Conservation (phyloP, 2,888 invertebrate genomes). For the Ornithoptera alexandrae region DNA sequence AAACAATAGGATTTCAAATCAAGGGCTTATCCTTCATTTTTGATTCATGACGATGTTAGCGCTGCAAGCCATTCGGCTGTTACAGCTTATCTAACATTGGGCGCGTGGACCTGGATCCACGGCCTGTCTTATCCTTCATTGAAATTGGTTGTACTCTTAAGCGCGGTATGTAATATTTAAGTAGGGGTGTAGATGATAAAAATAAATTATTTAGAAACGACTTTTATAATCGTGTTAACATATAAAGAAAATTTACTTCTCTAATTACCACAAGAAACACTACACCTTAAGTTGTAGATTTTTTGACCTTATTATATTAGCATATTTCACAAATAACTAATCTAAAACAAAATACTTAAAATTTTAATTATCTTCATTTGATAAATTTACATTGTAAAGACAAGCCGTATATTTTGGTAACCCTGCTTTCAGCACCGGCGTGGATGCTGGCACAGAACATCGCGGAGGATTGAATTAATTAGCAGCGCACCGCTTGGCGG, state of each 20-base stretch:
- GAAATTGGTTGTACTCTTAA: not conserved
- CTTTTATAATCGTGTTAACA: not conserved
- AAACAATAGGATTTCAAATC: not conserved
- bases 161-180: not conserved
- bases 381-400: not conserved
- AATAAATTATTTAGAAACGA: not conserved
- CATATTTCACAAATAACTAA: not conserved
- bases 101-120: too few species aligned
- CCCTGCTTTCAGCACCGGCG: conserved; percentile 29
- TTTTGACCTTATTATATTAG: too few species aligned
- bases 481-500: conserved; percentile 65
- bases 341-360: not conserved
- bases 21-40: not conserved
- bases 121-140: not conserved
- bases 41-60: too few species aligned
- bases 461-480: conserved; percentile 71
- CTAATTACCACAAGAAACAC: too few species aligned
- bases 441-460: conserved; percentile 35
- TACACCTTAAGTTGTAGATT: too few species aligned
- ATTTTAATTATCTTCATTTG: not conserved
- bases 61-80: too few species aligned
- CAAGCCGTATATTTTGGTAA: not conserved
- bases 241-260: too few species aligned
- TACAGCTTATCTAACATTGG: too few species aligned
- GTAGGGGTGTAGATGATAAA: not conserved